Evolutionary conservation across 2,888 invertebrate species (phyloP).

Genomic region (Dichetophora obliterata): DNA sequence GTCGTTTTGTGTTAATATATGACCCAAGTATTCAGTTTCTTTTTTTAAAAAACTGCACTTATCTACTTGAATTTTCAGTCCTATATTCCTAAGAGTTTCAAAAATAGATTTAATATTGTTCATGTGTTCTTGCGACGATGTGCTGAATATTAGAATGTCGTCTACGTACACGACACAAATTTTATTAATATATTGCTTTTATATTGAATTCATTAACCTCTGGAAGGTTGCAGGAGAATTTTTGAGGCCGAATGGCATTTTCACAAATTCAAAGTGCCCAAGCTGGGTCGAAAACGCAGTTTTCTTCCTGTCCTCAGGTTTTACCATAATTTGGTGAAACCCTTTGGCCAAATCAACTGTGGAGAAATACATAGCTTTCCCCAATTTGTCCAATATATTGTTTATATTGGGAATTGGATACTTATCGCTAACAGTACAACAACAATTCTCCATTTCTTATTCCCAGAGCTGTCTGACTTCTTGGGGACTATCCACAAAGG

Average conservation of each 20-base stretch:
- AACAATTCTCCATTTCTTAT: slow-evolving; percentile 15
- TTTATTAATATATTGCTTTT: no score
- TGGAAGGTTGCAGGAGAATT: not conserved
- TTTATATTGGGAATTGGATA: slow-evolving; percentile 15
- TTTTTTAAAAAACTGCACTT: slow-evolving; percentile 51
- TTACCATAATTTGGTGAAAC: slow-evolving; percentile 21
- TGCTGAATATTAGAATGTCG: slow-evolving; percentile 21
- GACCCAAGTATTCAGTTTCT: slow-evolving; percentile 50
- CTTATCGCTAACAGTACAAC: slow-evolving; percentile 15
- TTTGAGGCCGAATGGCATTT: slow-evolving; percentile 30
- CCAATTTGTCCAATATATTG: no score
- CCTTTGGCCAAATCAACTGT: slow-evolving; percentile 28
- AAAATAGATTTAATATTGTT: not conserved
- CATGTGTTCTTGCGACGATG: slow-evolving; percentile 14
- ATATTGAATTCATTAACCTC: not conserved
- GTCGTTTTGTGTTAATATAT: slow-evolving; percentile 47
- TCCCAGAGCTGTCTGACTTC: slow-evolving; percentile 18
- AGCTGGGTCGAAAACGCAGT: no score
- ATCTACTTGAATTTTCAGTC: slow-evolving; percentile 39
- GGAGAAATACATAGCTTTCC: slow-evolving; percentile 9
- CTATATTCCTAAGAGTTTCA: slow-evolving; percentile 14
- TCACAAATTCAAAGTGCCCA: slow-evolving; percentile 21
- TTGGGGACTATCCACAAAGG: slow-evolving; percentile 34
- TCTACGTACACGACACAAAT: no score
- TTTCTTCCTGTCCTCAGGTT: not conserved